phyloP scores from a whole-genome alignment of 2,888 invertebrate genomes.

The Drosophila demipolita region DNA sequence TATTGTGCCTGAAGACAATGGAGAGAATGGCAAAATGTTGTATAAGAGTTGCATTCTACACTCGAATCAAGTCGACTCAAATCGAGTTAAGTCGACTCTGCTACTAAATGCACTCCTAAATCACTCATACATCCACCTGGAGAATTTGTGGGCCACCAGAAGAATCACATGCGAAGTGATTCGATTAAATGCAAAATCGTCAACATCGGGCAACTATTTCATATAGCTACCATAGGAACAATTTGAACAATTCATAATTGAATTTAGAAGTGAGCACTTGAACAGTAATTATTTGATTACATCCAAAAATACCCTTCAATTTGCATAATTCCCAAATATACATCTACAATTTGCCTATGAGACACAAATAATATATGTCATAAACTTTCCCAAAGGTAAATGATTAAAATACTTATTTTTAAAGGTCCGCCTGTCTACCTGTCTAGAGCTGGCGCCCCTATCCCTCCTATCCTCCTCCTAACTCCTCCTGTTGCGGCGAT shows the following conservation, averaged over 20 bases:
- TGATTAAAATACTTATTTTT: background rate
- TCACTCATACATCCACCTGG: slow-evolving; percentile 23
- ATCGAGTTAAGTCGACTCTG: slow-evolving; percentile 7
- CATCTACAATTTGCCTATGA: background rate
- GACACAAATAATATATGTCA: background rate
- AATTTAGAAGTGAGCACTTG: background rate
- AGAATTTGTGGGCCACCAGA: background rate
- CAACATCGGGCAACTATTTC: background rate
- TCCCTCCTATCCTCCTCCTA: too few species aligned
- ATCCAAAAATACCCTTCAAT: background rate
- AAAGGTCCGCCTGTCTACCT: background rate
- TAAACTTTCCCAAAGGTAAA: background rate
- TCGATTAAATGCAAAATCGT: background rate
- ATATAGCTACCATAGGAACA: background rate
- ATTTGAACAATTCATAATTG: background rate
- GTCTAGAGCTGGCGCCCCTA: background rate
- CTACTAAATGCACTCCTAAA: slow-evolving; percentile 5
- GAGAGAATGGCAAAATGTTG: background rate
- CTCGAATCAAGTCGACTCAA: background rate
- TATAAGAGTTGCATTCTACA: slow-evolving; percentile 14
- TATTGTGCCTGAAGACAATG: slow-evolving; percentile 1
- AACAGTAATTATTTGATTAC: too few species aligned
- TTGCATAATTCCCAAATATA: background rate
- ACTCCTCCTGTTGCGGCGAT: slow-evolving; percentile 15
- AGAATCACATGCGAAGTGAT: background rate